These are phyloP conservation scores for Drosophila cognata DNA, from an alignment of 2,888 invertebrate genomes.

Conservation along the genomic window DNA sequence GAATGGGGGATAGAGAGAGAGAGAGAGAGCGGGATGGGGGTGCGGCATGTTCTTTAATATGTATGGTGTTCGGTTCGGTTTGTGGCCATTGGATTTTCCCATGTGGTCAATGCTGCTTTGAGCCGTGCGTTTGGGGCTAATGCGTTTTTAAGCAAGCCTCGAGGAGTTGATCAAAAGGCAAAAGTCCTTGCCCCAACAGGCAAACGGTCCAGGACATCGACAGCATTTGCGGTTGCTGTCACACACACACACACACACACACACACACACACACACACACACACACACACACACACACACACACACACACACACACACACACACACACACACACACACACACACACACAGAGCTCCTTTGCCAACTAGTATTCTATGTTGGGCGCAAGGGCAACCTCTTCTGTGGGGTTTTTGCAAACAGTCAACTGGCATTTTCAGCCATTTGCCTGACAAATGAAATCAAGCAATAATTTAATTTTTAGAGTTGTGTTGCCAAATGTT, in stretches of 20 bases:
- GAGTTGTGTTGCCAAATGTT: slow-evolving; percentile 25
- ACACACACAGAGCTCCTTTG: slow-evolving; percentile 1
- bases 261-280: slow-evolving; percentile 3
- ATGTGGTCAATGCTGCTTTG: slow-evolving; percentile 52
- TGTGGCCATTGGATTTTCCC: slow-evolving; percentile 51
- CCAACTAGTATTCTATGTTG: not conserved
- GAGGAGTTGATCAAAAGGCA: slow-evolving; percentile 40
- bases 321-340: slow-evolving; percentile 8
- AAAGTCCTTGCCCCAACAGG: not conserved
- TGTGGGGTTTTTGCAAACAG: slow-evolving; percentile 42
- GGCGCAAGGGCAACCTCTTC: not conserved
- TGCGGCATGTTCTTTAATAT: slow-evolving; percentile 11
- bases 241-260: slow-evolving; percentile 6
- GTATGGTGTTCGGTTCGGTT: slow-evolving; percentile 37
- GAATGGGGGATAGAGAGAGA: not conserved
- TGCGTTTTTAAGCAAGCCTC: slow-evolving; percentile 69
- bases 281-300: slow-evolving; percentile 3
- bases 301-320: slow-evolving; percentile 7
- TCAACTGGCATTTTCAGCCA: slow-evolving; percentile 40
- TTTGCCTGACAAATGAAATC: slow-evolving; percentile 60
- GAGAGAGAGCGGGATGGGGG: not conserved
- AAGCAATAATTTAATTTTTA: slow-evolving; percentile 58
- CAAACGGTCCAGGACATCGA: slow-evolving; percentile 13
- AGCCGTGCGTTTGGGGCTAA: slow-evolving; percentile 35
- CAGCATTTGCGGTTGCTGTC: slow-evolving; percentile 62